Conservation (phyloP, 2,113 vertebrate species). For the Solea senegalensis region DNA sequence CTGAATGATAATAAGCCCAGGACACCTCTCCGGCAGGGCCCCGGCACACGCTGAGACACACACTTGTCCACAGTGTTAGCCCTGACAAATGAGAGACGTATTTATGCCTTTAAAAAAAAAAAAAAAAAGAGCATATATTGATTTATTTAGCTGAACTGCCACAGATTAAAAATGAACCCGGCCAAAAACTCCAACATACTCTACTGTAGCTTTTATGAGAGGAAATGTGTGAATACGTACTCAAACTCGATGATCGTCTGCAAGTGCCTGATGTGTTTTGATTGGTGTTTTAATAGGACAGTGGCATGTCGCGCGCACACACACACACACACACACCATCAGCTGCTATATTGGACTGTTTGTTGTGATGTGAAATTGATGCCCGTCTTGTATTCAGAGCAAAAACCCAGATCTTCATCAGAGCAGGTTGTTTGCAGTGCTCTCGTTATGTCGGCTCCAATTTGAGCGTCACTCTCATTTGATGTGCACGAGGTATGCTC, state of each 20-base stretch:
- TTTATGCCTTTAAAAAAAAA: constrained; percentile 54
- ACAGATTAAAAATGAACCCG: constrained; percentile 40
- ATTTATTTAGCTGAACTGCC: constrained; percentile 59
- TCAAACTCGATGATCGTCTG: background rate
- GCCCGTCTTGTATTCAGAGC: constrained; percentile 36
- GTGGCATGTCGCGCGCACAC: constrained; percentile 14
- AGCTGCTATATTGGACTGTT: constrained; percentile 30
- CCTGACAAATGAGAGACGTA: constrained; percentile 60
- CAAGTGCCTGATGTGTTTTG: constrained; percentile 36
- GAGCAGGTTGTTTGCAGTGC: constrained; percentile 62
- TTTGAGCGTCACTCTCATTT: constrained; percentile 53
- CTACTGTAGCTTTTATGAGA: constrained; percentile 19
- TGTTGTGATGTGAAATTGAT: constrained; percentile 50
- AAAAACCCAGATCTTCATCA: constrained; percentile 55
- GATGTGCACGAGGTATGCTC: constrained; percentile 63
- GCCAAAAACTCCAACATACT: constrained; percentile 44
- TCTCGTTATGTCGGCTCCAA: constrained; percentile 67
- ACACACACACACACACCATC: background rate
- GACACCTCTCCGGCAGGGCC: constrained; percentile 38
- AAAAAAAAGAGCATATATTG: constrained; percentile 52
- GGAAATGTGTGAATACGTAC: constrained; percentile 15
- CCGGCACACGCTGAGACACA: constrained; percentile 13
- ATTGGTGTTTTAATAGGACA: constrained; percentile 34
- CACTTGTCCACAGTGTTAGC: constrained; percentile 25
- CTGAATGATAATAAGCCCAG: constrained; percentile 65